Base-by-base conservation (phyloP, 2,113 vertebrate genomes). In the mouse (Mus musculus) region DNA sequence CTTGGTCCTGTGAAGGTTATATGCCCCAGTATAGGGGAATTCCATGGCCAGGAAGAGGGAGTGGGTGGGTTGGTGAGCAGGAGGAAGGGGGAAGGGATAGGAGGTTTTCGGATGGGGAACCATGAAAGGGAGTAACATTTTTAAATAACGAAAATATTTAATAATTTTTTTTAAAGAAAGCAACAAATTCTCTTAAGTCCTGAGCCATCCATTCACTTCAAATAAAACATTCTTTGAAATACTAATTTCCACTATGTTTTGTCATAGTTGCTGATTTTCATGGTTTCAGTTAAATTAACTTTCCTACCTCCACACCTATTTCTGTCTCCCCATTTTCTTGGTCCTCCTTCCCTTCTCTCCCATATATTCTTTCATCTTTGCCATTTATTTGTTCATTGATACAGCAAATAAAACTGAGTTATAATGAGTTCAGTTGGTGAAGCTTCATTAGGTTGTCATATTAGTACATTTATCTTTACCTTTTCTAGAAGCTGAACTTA, bases 231-330 rank as follows among this genome's bases (percentile, higher is more conserved):
- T 42, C 88, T 85, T 91, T 12, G 39, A 71, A 90, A 77, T 77
- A 82, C 28, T 93, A 88, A 75, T 91, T 90, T 96, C n/a, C 76
- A 14, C 20, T 36, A 17, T 87, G 19, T 7, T 13, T 96, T 97
- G 76, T 75, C 36, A 82, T 16, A n/a, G 12, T 82, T 92, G 24
- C n/a, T 80, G 30, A 16, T 46, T 93, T n/a, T 17, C 12, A 63
- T 77, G 28, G 26, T 59, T 72, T 20, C 4, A 80, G 17, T 84
- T 84, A 72, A 73, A 71, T 87, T 71, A 33, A 52, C 30, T n/a
- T 36, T 28, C 19, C 30, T 36, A 28, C 65, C 63, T 67, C 8
- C 17, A 11, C 39, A 42, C 2, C 16, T 54, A 9, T 1, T 36
- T 65, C 17, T 42, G 0, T 19, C 36, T 30, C 7, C 17, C 16